Evolutionary conservation across 2,113 vertebrate genomes (phyloP), one percentile per base, ranked within the genome.

Genomic region (Lepus americanus): DNA sequence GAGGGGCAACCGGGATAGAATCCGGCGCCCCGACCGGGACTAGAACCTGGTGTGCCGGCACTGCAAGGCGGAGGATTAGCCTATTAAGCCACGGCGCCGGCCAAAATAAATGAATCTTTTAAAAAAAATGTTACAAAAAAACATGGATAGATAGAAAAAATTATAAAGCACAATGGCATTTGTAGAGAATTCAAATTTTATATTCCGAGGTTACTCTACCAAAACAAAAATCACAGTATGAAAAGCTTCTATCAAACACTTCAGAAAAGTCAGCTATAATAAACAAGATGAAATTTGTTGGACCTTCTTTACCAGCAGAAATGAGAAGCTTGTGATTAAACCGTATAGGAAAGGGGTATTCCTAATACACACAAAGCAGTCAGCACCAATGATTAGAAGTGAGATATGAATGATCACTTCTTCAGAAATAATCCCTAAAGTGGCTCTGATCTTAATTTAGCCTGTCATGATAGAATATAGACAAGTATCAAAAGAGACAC

Each of bases 361-460:
- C 39, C 49, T 64, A 73, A 7, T 86, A 66, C 25, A 66, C 44
- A 74, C 49, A 73, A 78, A 90, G 55, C 77, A 93, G 87, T 90
- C 11, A 67, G 36, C 63, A 96, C 3, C 36, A 73, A 44, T 55
- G 79, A 85, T 49, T 33, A 80, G 61, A 93, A 76, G 82, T n/a
- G 63, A 19, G 27, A 72, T 29, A 29, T 64, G n/a, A 90, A 88
- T 90, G 49, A 84, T 29, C 49, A 77, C 49, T 29, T 79, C 78
- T 55, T 69, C 3, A 93, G 14, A 84, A 93, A 79, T 36, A 78
- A 77, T 53, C 5, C n/a, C 67, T 76, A 74, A 80, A 55, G 29
- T 70, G 44, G n/a, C 63, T 82, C 61, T 87, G 81, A 92, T 78
- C 89, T 92, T 9, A 39, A 86, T 61, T 89, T 59, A 90, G 64